A percentile compares a stretch with the other conserved stretches of the same genome.
phyloP scores from a whole-genome alignment of 2,113 vertebrate genomes.

The Archocentrus centrarchus region DNA sequence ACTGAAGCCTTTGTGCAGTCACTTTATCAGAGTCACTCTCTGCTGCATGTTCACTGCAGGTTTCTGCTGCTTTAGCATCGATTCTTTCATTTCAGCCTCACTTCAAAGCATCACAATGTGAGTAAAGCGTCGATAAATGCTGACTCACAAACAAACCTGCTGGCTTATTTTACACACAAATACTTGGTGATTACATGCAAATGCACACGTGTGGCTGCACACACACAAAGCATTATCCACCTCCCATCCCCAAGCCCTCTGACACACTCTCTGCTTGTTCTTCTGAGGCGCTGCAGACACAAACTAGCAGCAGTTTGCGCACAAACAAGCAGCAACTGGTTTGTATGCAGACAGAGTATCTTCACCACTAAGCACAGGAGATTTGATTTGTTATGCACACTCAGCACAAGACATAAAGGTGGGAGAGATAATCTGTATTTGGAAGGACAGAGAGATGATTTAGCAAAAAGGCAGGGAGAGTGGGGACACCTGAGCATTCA shows the following conservation, averaged over 20 bases:
- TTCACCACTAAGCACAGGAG: conserved; percentile 3
- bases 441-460: conserved; percentile 19
- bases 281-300: not conserved
- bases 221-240: not conserved
- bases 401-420: conserved; percentile 45
- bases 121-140: not conserved
- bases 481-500: not conserved
- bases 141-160: not conserved
- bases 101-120: not conserved
- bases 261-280: not conserved
- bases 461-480: not conserved
- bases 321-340: conserved; percentile 8
- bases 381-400: conserved; percentile 37
- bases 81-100: conserved; percentile 11
- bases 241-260: not conserved
- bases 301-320: not conserved
- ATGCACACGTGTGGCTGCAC: not conserved
- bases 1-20: conserved; percentile 1
- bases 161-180: not conserved
- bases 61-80: conserved; percentile 2
- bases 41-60: not conserved
- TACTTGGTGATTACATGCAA: not conserved
- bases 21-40: not conserved
- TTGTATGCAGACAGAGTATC: conserved; percentile 50
- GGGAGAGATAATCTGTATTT: conserved; percentile 20